Base-by-base conservation (phyloP, 1,140 invertebrate species). In the Trichoplusia ni region DNA sequence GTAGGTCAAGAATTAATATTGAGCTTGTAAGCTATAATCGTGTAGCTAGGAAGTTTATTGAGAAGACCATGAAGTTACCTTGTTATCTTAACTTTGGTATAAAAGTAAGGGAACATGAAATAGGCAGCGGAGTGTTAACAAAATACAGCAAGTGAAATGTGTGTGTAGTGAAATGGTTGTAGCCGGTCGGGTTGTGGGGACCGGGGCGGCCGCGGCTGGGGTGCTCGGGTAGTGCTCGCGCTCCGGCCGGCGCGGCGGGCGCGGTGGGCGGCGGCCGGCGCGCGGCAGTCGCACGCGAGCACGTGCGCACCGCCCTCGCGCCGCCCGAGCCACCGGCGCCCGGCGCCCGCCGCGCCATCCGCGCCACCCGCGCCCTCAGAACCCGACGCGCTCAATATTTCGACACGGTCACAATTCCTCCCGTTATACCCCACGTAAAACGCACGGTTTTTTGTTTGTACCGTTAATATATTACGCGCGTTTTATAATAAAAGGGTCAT, bases 251-350 rank as follows among this genome's bases (percentile, higher is more conserved):
- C 46, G 31, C 33, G 31, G 33, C n/a, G n/a, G 49, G 49, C 40
- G 11, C 68, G 74, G 67, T 65, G 71, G 70, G 69, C 51, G 69
- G 63, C 65, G 71, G 68, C 69, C 23, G 9, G 25, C 53, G 66
- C 75, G 76, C 81, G 83, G 83, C 79, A 90, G 87, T 83, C 87
- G 86, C 82, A 78, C 87, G 84, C 86, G 78, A 77, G 74, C 81
- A 84, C 82, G 80, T 86, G 85, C 88, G 84, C 68, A 80, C 72
- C 81, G 76, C 75, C 81, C 66, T 78, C 77, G 81, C 81, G 79
- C 82, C 77, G 77, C 72, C 69, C 67, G 68, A 33, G 33, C 59
- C 67, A 25, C 8, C 38, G 21, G 65, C 49, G 60, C 64, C 69
- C 49, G 63, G 65, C 44, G 60, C 65, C 69, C 49, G 62, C 64